Conservation (phyloP, 2,797 vertebrate species). For the Hippoglossus hippoglossus region DNA sequence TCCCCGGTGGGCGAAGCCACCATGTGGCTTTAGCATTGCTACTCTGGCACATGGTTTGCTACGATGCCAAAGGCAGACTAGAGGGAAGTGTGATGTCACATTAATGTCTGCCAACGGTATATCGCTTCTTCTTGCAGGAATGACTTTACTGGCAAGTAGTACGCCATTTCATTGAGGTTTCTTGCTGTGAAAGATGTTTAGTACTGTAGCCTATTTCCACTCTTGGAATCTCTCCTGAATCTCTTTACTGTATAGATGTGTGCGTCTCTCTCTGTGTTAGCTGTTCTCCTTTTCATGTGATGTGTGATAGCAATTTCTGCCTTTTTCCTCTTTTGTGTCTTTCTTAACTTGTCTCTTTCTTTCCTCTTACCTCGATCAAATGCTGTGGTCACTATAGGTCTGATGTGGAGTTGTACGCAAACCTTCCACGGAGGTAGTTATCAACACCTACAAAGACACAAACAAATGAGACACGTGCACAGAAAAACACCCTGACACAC, state of each 20-base stretch:
- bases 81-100: constrained; percentile 61
- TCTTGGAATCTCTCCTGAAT: constrained; percentile 50
- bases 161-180: constrained; percentile 49
- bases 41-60: constrained; percentile 33
- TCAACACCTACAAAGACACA: constrained; percentile 64
- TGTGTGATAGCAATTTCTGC: constrained; percentile 70
- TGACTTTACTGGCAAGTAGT: constrained; percentile 46
- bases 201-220: constrained; percentile 40
- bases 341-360: constrained; percentile 60
- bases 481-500: constrained; percentile 19
- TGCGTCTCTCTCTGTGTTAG: constrained; percentile 43
- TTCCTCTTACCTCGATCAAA: constrained; percentile 70
- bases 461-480: constrained; percentile 37
- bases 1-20: constrained; percentile 49
- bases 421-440: constrained; percentile 89
- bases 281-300: constrained; percentile 57
- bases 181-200: constrained; percentile 33
- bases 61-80: constrained; percentile 52
- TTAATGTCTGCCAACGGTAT: constrained; percentile 53
- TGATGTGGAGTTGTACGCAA: constrained; percentile 89
- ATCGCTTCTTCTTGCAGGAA: constrained; percentile 35
- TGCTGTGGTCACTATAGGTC: constrained; percentile 83
- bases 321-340: constrained; percentile 60
- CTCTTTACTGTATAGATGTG: constrained; percentile 34
- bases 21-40: constrained; percentile 51